A percentile compares a stretch with the other conserved stretches of the same genome.
Conservation (phyloP, 2,888 invertebrate genomes). For the Buathra laborator region DNA sequence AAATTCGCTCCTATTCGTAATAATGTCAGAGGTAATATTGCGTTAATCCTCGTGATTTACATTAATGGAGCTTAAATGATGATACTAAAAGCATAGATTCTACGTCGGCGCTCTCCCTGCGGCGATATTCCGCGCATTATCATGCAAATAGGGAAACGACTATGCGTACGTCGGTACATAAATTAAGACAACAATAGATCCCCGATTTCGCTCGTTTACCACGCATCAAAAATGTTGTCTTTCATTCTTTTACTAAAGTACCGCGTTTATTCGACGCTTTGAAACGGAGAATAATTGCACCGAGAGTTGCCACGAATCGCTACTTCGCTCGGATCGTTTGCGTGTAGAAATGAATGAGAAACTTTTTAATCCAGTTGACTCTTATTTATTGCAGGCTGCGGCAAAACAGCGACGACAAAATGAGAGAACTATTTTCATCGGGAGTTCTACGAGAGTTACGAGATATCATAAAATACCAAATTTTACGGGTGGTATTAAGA, state of each 20-base stretch:
- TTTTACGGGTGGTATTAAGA: too few species aligned
- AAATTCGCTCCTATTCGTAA: neutral
- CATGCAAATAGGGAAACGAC: slow-evolving; percentile 28
- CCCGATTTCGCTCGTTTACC: neutral
- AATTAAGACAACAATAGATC: slow-evolving; percentile 13
- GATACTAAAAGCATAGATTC: slow-evolving; percentile 7
- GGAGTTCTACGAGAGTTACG: too few species aligned
- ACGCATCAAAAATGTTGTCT: neutral
- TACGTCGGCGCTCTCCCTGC: neutral
- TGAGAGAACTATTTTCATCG: too few species aligned
- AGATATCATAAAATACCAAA: too few species aligned
- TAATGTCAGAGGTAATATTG: neutral
- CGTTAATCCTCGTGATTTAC: slow-evolving; percentile 10
- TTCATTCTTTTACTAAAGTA: neutral
- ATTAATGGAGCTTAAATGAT: slow-evolving; percentile 9
- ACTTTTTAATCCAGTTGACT: neutral
- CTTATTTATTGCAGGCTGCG: neutral
- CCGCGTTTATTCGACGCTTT: neutral
- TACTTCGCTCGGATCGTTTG: neutral
- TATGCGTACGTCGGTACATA: slow-evolving; percentile 1
- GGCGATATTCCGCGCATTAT: slow-evolving; percentile 8
- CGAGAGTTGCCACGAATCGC: neutral
- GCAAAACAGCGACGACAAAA: too few species aligned
- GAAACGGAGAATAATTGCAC: neutral
- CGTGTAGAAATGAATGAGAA: slow-evolving; percentile 13